phyloP scores from a whole-genome alignment of 2,888 invertebrate genomes.

The Eupithecia subumbrata region DNA sequence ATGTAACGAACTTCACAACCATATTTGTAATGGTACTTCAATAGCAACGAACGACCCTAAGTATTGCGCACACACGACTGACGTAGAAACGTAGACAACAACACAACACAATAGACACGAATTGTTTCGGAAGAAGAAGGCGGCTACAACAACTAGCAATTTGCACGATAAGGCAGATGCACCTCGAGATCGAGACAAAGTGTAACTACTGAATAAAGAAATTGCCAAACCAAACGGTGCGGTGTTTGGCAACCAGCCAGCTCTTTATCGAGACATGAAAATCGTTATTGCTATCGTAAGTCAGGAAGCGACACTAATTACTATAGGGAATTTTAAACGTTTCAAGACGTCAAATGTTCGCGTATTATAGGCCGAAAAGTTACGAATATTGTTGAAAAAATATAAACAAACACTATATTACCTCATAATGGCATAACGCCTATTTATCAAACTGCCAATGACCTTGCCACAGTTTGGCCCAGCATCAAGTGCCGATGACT shows the following conservation, averaged over 20 bases:
- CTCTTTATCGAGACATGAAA: slow-evolving; percentile 35
- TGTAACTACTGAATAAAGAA: slow-evolving; percentile 38
- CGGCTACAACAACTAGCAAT: slow-evolving; percentile 29
- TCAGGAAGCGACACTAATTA: slow-evolving; percentile 34
- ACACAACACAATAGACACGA: neutral
- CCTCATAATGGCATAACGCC: slow-evolving; percentile 62
- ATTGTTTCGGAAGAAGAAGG: slow-evolving; percentile 27
- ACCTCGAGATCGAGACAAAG: slow-evolving; percentile 38
- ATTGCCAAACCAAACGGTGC: slow-evolving; percentile 36
- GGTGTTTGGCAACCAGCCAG: slow-evolving; percentile 41
- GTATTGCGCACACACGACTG: slow-evolving; percentile 11
- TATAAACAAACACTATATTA: slow-evolving; percentile 77
- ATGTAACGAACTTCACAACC: slow-evolving; percentile 45
- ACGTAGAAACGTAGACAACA: slow-evolving; percentile 9
- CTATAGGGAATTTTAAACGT: slow-evolving; percentile 17
- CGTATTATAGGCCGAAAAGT: slow-evolving; percentile 10
- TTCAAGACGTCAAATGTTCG: slow-evolving; percentile 23
- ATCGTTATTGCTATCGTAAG: slow-evolving; percentile 29
- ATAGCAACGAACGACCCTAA: slow-evolving; percentile 33
- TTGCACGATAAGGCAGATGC: slow-evolving; percentile 36
- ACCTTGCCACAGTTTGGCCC: slow-evolving; percentile 80
- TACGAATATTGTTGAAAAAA: slow-evolving; percentile 56
- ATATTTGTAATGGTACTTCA: slow-evolving; percentile 47
- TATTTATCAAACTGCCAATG: slow-evolving; percentile 75
- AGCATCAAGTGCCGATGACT: slow-evolving; percentile 78